A percentile compares a stretch with the other conserved stretches of the same genome.
Conservation (phyloP, 2,888 invertebrate species). For the Gibbula magus region DNA sequence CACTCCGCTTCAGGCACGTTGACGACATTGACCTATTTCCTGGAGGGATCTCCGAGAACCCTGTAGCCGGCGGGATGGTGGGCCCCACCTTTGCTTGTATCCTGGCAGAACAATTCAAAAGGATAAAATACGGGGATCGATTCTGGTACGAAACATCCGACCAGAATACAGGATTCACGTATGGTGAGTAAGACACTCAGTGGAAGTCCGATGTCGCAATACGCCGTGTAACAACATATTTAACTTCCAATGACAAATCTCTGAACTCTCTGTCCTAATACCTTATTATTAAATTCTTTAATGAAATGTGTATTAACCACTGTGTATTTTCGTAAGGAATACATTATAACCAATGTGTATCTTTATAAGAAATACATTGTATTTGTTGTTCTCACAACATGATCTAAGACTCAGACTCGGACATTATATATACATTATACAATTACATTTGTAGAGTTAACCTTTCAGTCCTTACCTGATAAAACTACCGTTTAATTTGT, state of each 20-base stretch:
- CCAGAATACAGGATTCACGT: conserved; percentile 26
- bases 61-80: conserved; percentile 84
- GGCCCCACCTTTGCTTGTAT: conserved; percentile 91
- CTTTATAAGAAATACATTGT: too few relatives aligned
- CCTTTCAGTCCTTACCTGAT: neutral
- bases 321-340: too few relatives aligned
- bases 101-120: conserved; percentile 87
- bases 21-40: conserved; percentile 92
- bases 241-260: too few relatives aligned
- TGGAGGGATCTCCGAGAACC: conserved; percentile 88
- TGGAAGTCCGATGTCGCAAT: neutral
- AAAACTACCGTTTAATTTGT: conserved; percentile 23
- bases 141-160: conserved; percentile 88
- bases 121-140: conserved; percentile 87
- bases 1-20: conserved; percentile 78
- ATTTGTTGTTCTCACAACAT: too few relatives aligned
- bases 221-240: neutral
- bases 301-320: neutral
- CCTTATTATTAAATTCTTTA: neutral
- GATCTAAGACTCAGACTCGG: too few relatives aligned
- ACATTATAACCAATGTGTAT: too few relatives aligned
- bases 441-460: too few relatives aligned
- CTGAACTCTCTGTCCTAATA: too few relatives aligned
- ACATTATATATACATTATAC: too few relatives aligned
- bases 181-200: conserved; percentile 23